Percentiles rank a stretch among this genome's conserved stretches.
Evolutionary conservation across 1,140 invertebrate genomes (phyloP).

Genomic region (Araneus ventricosus): DNA sequence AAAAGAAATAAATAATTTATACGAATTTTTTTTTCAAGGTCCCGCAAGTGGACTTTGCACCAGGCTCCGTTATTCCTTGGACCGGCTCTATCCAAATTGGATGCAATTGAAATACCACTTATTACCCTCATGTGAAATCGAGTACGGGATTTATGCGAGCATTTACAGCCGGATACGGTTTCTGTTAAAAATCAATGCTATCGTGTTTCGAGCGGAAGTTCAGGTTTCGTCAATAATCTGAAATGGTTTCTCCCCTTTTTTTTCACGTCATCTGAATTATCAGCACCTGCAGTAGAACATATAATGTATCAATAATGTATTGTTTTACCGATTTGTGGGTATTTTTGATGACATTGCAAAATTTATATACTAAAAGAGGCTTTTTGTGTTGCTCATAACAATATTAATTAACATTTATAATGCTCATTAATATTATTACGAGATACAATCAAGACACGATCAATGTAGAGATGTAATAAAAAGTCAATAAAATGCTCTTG

Average conservation of each 20-base stretch:
- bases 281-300: conserved; percentile 50
- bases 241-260: conserved; percentile 6
- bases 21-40: too few relatives aligned
- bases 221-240: background rate
- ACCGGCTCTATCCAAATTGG: too few relatives aligned
- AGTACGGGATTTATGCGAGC: conserved; percentile 42
- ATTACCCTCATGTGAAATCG: background rate
- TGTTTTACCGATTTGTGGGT: conserved; percentile 16
- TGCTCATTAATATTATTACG: too few relatives aligned
- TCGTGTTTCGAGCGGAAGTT: conserved; percentile 19
- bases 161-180: background rate
- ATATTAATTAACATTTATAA: too few relatives aligned
- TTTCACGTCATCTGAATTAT: background rate
- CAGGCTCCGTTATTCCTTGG: too few relatives aligned
- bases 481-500: too few relatives aligned
- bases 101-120: too few relatives aligned
- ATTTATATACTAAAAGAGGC: background rate
- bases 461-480: too few relatives aligned
- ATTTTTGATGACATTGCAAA: background rate
- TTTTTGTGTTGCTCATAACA: too few relatives aligned
- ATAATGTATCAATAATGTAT: conserved; percentile 46
- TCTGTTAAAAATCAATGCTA: conserved; percentile 4
- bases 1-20: too few relatives aligned
- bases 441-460: too few relatives aligned
- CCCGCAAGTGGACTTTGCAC: too few relatives aligned